Evolutionary conservation across 2,797 vertebrate genomes (phyloP).

Genomic region (Aldrovandia affinis): DNA sequence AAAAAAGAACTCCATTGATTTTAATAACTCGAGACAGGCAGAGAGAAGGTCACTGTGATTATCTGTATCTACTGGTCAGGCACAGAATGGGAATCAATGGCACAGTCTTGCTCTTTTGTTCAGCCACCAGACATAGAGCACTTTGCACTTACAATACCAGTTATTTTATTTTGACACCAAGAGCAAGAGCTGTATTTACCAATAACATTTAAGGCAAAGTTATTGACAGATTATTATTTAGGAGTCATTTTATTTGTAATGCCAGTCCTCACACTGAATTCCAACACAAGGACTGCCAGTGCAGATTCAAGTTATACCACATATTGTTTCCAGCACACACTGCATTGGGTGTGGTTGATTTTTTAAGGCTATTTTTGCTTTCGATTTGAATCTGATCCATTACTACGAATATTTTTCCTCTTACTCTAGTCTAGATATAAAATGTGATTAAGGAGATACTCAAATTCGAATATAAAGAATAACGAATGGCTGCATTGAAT

Average conservation of each 20-base stretch:
- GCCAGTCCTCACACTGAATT: neutral
- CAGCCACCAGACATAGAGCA: neutral
- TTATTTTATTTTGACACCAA: neutral
- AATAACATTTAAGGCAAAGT: neutral
- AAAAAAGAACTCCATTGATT: slow-evolving; percentile 14
- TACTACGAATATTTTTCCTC: neutral
- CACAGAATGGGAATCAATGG: slow-evolving; percentile 23
- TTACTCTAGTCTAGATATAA: neutral
- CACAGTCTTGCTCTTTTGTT: neutral
- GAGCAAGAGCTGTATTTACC: neutral
- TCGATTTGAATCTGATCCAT: no score
- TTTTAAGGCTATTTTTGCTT: no score
- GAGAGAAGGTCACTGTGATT: neutral
- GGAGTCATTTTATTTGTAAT: neutral
- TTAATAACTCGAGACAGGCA: neutral
- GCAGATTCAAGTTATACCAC: neutral
- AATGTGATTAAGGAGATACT: neutral
- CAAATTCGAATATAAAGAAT: neutral
- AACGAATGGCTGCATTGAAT: neutral
- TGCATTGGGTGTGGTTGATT: neutral
- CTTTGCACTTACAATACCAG: neutral
- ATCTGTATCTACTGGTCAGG: slow-evolving; percentile 20
- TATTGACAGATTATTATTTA: neutral
- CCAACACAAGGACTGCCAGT: neutral
- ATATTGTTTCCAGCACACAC: neutral